A percentile compares a stretch with the other conserved stretches of the same genome.
Evolutionary conservation across 2,113 vertebrate species (phyloP).

Genomic region (Pterocles burchelli): DNA sequence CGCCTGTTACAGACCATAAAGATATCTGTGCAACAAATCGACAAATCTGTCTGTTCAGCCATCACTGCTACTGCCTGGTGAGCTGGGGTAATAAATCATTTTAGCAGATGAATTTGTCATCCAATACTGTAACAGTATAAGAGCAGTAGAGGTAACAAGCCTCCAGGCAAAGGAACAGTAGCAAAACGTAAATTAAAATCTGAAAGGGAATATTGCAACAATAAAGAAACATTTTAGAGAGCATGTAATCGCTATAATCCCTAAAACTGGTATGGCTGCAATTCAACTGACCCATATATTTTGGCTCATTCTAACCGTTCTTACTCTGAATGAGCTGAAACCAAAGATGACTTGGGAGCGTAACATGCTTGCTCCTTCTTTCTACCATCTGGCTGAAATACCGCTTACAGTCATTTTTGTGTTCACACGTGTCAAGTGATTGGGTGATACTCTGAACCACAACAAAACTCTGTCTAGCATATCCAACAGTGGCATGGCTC

Average conservation of each 20-base stretch:
- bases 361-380: not conserved
- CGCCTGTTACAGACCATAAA: slow-evolving; percentile 20
- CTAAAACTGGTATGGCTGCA: slow-evolving; percentile 23
- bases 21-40: slow-evolving; percentile 37
- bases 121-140: slow-evolving; percentile 29
- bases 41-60: slow-evolving; percentile 36
- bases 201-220: slow-evolving; percentile 24
- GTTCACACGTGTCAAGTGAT: not conserved
- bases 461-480: not conserved
- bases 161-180: slow-evolving; percentile 36
- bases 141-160: slow-evolving; percentile 9
- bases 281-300: slow-evolving; percentile 44
- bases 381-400: slow-evolving; percentile 40
- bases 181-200: slow-evolving; percentile 40
- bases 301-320: slow-evolving; percentile 23
- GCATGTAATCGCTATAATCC: slow-evolving; percentile 49
- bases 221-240: slow-evolving; percentile 28
- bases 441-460: slow-evolving; percentile 12
- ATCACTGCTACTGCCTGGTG: slow-evolving; percentile 37
- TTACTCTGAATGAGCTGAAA: slow-evolving; percentile 45
- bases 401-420: not conserved
- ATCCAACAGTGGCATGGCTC: not conserved
- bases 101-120: slow-evolving; percentile 67
- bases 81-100: slow-evolving; percentile 67
- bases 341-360: not conserved